phyloP scores from a whole-genome alignment of 35 echinoderm and acorn worm genomes.

The Lytechinus pictus region DNA sequence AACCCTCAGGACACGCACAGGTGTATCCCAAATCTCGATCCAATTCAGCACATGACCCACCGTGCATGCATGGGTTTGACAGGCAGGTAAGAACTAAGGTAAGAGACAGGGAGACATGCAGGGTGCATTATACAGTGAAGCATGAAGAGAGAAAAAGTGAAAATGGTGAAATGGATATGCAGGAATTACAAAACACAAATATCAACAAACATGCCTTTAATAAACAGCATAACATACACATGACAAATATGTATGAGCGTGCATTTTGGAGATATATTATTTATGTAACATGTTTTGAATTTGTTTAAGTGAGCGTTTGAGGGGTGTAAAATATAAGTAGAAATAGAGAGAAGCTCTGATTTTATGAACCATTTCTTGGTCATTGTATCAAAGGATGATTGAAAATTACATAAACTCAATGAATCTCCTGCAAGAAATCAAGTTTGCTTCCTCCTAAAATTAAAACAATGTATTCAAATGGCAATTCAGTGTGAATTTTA shows the following conservation, averaged over 20 bases:
- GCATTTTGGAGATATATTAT: not conserved
- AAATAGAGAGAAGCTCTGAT: not conserved
- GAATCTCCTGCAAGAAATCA: no score
- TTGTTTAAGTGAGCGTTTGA: no score
- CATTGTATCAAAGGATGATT: no score
- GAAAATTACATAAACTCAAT: no score
- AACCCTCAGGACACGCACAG: slow-evolving; percentile 49
- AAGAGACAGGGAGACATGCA: not conserved
- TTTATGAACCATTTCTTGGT: no score
- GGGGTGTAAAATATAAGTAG: not conserved
- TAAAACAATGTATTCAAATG: no score
- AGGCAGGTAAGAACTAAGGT: slow-evolving; percentile 32
- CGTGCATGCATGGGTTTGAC: slow-evolving; percentile 30
- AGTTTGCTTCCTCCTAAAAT: no score
- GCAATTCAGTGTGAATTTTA: no score
- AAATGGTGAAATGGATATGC: not conserved
- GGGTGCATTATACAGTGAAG: not conserved
- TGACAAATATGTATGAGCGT: not conserved
- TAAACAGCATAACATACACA: no score
- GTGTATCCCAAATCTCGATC: not conserved
- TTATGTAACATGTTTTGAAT: not conserved
- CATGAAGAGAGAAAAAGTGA: not conserved
- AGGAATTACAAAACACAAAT: not conserved
- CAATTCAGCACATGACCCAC: slow-evolving; percentile 10
- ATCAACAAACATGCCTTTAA: not conserved